Conservation (phyloP, 2,888 invertebrate species). For the Siphonodentalium dalli region DNA sequence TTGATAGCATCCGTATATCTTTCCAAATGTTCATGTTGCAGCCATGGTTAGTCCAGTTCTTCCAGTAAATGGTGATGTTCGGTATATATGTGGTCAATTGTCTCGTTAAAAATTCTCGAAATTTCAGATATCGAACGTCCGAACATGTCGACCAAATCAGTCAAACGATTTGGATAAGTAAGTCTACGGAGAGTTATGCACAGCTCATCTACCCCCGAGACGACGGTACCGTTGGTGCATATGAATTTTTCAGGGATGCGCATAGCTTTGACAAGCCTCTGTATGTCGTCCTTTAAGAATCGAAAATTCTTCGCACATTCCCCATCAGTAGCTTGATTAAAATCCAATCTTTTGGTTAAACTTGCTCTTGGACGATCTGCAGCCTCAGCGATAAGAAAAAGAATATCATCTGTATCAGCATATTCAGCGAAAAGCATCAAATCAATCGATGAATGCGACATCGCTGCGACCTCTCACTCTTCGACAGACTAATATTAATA, state of each 20-base stretch:
- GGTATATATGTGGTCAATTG: not conserved
- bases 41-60: not conserved
- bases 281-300: constrained; percentile 1
- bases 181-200: not conserved
- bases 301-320: constrained; percentile 4
- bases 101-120: not conserved
- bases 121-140: constrained; percentile 3
- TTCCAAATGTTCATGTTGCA: not conserved
- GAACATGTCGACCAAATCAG: not conserved
- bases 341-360: no score
- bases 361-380: no score
- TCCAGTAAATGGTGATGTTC: not conserved
- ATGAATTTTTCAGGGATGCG: not conserved
- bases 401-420: no score
- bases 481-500: no score
- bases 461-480: no score
- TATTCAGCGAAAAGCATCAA: no score
- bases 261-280: not conserved
- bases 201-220: not conserved
- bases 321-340: not conserved
- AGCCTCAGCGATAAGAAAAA: no score
- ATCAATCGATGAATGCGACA: no score
- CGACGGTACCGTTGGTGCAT: constrained; percentile 1
- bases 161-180: constrained; percentile 12
- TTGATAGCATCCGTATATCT: constrained; percentile 3